phyloP scores from a whole-genome alignment of 2,888 invertebrate genomes.

The Mantis religiosa region DNA sequence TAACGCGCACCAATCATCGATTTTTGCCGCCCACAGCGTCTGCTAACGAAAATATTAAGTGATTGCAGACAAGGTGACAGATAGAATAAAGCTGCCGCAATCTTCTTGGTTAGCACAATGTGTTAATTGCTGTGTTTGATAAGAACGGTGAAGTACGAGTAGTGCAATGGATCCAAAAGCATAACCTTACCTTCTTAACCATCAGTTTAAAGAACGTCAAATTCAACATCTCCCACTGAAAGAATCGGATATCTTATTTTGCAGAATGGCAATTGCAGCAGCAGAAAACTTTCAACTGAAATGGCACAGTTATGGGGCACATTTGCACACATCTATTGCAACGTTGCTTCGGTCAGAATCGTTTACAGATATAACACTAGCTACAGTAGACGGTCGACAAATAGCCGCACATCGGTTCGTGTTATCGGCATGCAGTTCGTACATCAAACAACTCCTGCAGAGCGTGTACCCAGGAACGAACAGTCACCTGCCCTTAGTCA shows the following conservation, averaged over 20 bases:
- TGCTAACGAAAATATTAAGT: not conserved
- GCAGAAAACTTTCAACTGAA: slow-evolving; percentile 81
- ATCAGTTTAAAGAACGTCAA: not conserved
- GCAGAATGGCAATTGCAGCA: slow-evolving; percentile 49
- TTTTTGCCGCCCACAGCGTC: slow-evolving; percentile 28
- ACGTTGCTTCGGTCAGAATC: slow-evolving; percentile 72
- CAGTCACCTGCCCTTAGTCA: slow-evolving; percentile 48
- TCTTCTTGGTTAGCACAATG: not conserved
- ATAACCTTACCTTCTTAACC: not conserved
- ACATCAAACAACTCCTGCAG: slow-evolving; percentile 54
- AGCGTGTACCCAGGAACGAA: slow-evolving; percentile 44
- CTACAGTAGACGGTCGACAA: slow-evolving; percentile 73
- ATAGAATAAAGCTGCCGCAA: not conserved
- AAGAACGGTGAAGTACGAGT: not conserved
- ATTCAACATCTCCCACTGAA: not conserved
- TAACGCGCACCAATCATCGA: slow-evolving; percentile 36
- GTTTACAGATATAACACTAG: slow-evolving; percentile 76
- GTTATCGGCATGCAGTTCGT: slow-evolving; percentile 74
- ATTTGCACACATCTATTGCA: slow-evolving; percentile 77
- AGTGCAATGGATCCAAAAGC: not conserved
- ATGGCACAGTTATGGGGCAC: slow-evolving; percentile 82
- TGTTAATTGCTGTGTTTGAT: not conserved
- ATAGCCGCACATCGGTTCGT: slow-evolving; percentile 83
- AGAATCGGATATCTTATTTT: not conserved
- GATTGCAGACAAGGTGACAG: not conserved